Evolutionary conservation across 37 sponge, comb jelly and placozoan species (phyloP), one percentile per base, ranked within the genome.

Genomic region (Ephydatia muelleri): DNA sequence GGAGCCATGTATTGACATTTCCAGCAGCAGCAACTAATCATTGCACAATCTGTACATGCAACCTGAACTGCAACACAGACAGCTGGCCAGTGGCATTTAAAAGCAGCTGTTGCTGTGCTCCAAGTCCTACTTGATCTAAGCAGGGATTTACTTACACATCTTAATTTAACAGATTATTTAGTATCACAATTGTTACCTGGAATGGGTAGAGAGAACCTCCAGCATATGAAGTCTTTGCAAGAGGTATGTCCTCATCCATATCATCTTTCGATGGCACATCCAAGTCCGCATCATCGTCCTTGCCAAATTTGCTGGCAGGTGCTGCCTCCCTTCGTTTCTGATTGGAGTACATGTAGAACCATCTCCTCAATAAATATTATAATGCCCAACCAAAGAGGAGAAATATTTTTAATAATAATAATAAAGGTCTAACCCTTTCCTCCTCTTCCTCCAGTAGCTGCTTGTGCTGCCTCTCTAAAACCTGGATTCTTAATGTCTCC

Each of bases 401-500:
- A 64, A 37, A 12, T 80, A 80, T 36, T 32, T 38, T 35, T 11
- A 71, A 27, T 1, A 9, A 25, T 9, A 71, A 4, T 30, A 9
- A 69, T 69, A 11, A 8, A 11, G 3, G 35, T 75, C 49, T 5
- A 57, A 80, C 67, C 27, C 30, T 33, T 28, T 75, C 90, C 6
- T 47, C 76, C 68, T 88, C 78, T 31, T 39, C 26, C n/a, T 65
- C 77, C 72, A 85, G 77, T 21, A 29, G 49, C 32, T 80, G 79
- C 49, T 81, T 40, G 74, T 79, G 70, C 82, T 87, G 87, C 72
- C 77, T 82, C 67, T 76, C 77, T 78, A 77, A 79, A 27, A 86
- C 83, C 71, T 93, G 66, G 23, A 93, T 79, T 38, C 87, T 71
- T 3, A 86, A 79, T 31, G 82, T 75, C 72, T 94, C 93, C 16